phyloP scores from a whole-genome alignment of 1,140 invertebrate genomes.

The Drosophila micromelanica region DNA sequence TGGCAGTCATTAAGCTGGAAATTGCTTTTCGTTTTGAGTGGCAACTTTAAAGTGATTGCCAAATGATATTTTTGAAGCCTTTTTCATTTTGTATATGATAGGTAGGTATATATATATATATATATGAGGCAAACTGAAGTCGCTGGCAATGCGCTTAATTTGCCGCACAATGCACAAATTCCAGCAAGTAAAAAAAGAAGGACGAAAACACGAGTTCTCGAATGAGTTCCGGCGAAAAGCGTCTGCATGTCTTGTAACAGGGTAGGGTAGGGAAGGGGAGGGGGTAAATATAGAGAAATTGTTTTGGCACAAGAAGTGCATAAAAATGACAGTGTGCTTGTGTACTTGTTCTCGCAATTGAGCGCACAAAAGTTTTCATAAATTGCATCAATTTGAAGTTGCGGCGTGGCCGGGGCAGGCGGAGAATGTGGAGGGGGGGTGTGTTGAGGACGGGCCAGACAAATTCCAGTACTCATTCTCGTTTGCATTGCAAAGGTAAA shows the following conservation, averaged over 20 bases:
- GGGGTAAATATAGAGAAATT: constrained; percentile 52
- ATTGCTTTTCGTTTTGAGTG: constrained; percentile 64
- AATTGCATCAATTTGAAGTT: constrained; percentile 79
- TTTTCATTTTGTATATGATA: background rate
- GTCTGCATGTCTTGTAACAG: too few relatives aligned
- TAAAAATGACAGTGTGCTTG: constrained; percentile 74
- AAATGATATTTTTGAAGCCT: constrained; percentile 48
- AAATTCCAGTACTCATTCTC: constrained; percentile 15
- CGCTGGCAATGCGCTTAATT: constrained; percentile 77
- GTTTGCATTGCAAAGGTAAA: constrained; percentile 64
- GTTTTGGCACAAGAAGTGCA: constrained; percentile 77
- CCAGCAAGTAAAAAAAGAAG: constrained; percentile 19
- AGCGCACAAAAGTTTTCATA: constrained; percentile 81
- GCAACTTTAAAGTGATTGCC: constrained; percentile 67
- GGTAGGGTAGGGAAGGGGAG: background rate
- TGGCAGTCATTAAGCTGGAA: constrained; percentile 71
- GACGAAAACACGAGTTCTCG: constrained; percentile 29
- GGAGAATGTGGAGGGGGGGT: too few relatives aligned
- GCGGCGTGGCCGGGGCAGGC: constrained; percentile 1
- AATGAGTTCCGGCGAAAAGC: constrained; percentile 31
- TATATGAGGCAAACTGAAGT: constrained; percentile 69
- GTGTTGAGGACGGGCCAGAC: background rate
- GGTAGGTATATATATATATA: too few relatives aligned
- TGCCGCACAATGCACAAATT: constrained; percentile 68
- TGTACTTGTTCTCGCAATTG: constrained; percentile 70